Conservation (phyloP, 1,140 invertebrate genomes). For the Elymnias hypermnestra region DNA sequence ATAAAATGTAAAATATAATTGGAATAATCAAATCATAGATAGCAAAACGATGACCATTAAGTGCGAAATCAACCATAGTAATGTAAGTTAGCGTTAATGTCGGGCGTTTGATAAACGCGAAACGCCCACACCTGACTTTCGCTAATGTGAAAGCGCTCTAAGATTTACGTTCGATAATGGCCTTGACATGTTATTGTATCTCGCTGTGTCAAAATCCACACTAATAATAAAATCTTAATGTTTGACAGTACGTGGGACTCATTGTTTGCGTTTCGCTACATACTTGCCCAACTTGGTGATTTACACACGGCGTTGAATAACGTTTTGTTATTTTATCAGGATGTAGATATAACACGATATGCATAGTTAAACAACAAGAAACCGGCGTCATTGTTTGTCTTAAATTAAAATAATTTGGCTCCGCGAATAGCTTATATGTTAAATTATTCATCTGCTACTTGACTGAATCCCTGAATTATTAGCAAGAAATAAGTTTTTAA, state of each 20-base stretch:
- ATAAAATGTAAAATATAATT: no score
- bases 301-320: constrained; percentile 3
- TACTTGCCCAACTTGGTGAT: constrained; percentile 6
- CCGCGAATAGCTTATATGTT: not conserved
- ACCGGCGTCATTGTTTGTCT: constrained; percentile 2
- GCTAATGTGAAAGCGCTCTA: constrained; percentile 15
- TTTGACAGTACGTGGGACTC: constrained; percentile 19
- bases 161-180: constrained; percentile 29
- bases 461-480: no score
- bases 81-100: no score
- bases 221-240: constrained; percentile 21
- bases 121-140: not conserved
- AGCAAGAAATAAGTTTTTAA: no score
- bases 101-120: not conserved
- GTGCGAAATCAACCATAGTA: no score
- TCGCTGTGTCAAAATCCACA: constrained; percentile 32
- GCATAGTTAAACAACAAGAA: constrained; percentile 7
- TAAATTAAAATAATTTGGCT: constrained; percentile 6
- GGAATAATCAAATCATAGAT: no score
- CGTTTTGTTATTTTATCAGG: constrained; percentile 8
- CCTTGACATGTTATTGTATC: constrained; percentile 25
- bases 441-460: no score
- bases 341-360: constrained; percentile 6
- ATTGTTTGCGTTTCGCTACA: constrained; percentile 12
- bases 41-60: no score